phyloP scores from a whole-genome alignment of 1,140 invertebrate genomes.

The Eriosoma lanigerum region DNA sequence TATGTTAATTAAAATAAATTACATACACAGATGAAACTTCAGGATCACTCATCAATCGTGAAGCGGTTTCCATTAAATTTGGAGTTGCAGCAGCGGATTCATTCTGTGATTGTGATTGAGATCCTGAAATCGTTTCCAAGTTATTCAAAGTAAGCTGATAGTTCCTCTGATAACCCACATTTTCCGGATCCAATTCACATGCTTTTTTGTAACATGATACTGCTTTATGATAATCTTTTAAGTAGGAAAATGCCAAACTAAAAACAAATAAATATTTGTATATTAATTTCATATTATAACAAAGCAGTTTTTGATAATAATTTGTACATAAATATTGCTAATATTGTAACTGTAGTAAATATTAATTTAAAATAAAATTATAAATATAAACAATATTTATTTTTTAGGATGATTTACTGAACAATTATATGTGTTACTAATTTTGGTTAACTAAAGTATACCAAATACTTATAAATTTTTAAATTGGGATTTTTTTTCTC shows the following conservation, averaged over 20 bases:
- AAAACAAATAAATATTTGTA: background rate
- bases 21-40: slow-evolving; percentile 33
- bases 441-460: too few species aligned
- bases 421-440: too few species aligned
- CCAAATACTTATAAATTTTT: too few species aligned
- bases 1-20: background rate
- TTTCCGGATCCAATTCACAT: slow-evolving; percentile 47
- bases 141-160: slow-evolving; percentile 31
- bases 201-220: slow-evolving; percentile 51
- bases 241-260: slow-evolving; percentile 42
- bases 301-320: too few species aligned
- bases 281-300: too few species aligned
- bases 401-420: too few species aligned
- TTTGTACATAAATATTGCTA: too few species aligned
- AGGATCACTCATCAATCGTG: slow-evolving; percentile 30
- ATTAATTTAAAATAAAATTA: too few species aligned
- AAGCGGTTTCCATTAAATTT: slow-evolving; percentile 40
- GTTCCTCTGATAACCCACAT: slow-evolving; percentile 42
- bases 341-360: too few species aligned
- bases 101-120: background rate
- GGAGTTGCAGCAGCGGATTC: background rate
- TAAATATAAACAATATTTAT: too few species aligned
- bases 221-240: slow-evolving; percentile 49
- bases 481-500: too few species aligned
- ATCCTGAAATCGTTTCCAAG: background rate